Evolutionary conservation across 1,140 invertebrate genomes (phyloP).

Genomic region (Heliconius congener): DNA sequence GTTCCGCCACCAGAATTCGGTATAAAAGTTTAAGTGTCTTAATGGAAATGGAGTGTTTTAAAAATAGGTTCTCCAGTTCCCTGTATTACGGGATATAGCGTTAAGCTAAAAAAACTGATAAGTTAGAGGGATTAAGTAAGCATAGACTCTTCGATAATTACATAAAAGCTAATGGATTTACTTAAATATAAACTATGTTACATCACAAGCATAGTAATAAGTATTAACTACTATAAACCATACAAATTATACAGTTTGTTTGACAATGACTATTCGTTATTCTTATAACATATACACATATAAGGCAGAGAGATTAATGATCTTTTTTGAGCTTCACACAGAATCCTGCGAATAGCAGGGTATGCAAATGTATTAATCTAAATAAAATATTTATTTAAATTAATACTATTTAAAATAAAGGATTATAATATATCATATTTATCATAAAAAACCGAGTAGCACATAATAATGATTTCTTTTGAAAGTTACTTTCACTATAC

Average conservation of each 20-base stretch:
- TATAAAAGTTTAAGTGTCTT: too few species aligned
- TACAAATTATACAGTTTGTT: background rate
- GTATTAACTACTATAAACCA: background rate
- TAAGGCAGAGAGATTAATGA: too few species aligned
- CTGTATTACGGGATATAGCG: too few species aligned
- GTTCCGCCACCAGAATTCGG: too few species aligned
- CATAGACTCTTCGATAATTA: background rate
- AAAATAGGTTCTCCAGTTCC: too few species aligned
- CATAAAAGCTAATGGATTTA: slow-evolving; percentile 5
- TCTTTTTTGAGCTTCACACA: too few species aligned
- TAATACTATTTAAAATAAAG: background rate
- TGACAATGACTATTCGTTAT: background rate
- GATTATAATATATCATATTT: background rate
- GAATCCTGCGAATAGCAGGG: too few species aligned
- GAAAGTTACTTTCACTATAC: slow-evolving; percentile 7
- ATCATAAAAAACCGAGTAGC: background rate
- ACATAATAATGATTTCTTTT: background rate
- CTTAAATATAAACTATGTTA: background rate
- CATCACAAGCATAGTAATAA: background rate
- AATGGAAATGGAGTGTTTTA: too few species aligned
- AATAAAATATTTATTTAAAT: background rate
- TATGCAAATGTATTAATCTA: too few species aligned
- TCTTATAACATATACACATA: too few species aligned
- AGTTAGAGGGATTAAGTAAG: background rate
- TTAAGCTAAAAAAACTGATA: background rate